phyloP scores from a whole-genome alignment of 2,888 invertebrate species.

The Drosophila seclusa region DNA sequence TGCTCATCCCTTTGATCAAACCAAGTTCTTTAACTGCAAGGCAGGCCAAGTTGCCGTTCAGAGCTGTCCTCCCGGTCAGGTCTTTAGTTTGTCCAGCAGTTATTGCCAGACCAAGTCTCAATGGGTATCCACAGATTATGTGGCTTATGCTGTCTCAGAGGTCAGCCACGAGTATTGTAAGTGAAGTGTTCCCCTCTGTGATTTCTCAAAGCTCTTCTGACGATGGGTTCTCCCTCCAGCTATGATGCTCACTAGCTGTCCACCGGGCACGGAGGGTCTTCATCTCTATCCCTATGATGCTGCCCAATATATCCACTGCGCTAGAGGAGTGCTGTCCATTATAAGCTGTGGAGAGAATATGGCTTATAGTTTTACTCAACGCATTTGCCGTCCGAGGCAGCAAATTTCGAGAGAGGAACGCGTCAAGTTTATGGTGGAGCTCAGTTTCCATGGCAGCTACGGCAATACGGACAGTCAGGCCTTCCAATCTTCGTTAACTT shows the following conservation, averaged over 20 bases:
- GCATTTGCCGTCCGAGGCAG: constrained; percentile 52
- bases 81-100: constrained; percentile 86
- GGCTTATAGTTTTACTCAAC: constrained; percentile 85
- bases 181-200: constrained; percentile 29
- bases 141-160: constrained; percentile 68
- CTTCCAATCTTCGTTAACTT: constrained; percentile 37
- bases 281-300: constrained; percentile 88
- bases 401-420: constrained; percentile 56
- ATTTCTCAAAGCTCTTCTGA: not conserved
- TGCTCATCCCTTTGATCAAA: constrained; percentile 87
- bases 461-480: constrained; percentile 47
- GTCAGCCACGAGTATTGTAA: constrained; percentile 77
- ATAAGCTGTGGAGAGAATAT: constrained; percentile 88
- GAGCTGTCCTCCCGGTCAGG: constrained; percentile 87
- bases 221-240: constrained; percentile 46
- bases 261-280: constrained; percentile 86
- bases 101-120: constrained; percentile 87
- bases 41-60: constrained; percentile 87
- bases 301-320: constrained; percentile 88
- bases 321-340: constrained; percentile 86
- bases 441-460: constrained; percentile 33
- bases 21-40: constrained; percentile 88
- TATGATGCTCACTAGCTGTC: constrained; percentile 83
- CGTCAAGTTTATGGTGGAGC: constrained; percentile 54
- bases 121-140: constrained; percentile 82